A percentile compares a stretch with the other conserved stretches of the same genome.
Conservation (phyloP, 2,888 invertebrate genomes). For the Troides oblongomaculatus region DNA sequence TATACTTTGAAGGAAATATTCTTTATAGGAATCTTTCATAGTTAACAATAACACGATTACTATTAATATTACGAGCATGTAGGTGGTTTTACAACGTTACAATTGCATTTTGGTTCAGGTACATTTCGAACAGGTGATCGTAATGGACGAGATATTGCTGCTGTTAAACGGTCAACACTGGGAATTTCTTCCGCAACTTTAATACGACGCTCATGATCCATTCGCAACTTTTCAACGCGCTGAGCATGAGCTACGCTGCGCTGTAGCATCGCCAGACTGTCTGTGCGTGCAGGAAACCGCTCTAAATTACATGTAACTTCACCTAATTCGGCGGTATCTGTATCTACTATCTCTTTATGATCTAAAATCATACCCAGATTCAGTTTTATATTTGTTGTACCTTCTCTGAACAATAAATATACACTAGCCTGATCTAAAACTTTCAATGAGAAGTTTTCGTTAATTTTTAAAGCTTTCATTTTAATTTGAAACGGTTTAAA, state of each 20-base stretch:
- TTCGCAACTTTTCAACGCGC: slow-evolving; percentile 47
- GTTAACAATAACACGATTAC: neutral
- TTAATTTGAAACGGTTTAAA: slow-evolving; percentile 72
- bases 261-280: slow-evolving; percentile 62
- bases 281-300: slow-evolving; percentile 49
- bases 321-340: slow-evolving; percentile 45
- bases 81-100: slow-evolving; percentile 6
- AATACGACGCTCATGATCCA: slow-evolving; percentile 52
- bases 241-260: slow-evolving; percentile 56
- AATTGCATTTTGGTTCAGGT: slow-evolving; percentile 30
- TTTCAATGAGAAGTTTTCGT: slow-evolving; percentile 65
- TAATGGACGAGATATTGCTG: slow-evolving; percentile 50
- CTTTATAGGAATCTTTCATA: neutral
- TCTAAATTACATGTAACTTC: slow-evolving; percentile 43
- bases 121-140: slow-evolving; percentile 43
- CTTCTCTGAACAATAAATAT: slow-evolving; percentile 65
- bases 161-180: slow-evolving; percentile 54
- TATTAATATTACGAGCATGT: neutral
- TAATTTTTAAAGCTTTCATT: slow-evolving; percentile 74
- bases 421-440: slow-evolving; percentile 67
- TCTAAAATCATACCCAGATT: slow-evolving; percentile 75
- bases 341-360: slow-evolving; percentile 75
- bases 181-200: slow-evolving; percentile 40
- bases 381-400: slow-evolving; percentile 60
- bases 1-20: neutral